Percentiles rank a stretch among this genome's conserved stretches.
phyloP scores from a whole-genome alignment of 2,797 vertebrate species.

The Centroberyx gerrardi region DNA sequence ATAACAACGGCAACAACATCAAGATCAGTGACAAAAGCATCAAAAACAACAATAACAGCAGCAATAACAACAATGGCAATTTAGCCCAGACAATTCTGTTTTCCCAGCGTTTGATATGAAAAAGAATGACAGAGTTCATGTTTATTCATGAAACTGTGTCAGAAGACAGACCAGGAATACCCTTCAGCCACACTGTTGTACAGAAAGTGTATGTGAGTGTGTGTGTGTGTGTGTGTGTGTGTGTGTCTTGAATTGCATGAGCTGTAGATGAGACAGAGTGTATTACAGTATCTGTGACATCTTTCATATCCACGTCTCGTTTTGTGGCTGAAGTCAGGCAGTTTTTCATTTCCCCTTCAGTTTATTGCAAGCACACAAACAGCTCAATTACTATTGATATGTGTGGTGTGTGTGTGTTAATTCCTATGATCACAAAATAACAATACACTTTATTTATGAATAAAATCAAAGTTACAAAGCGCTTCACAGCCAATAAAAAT shows the following conservation, averaged over 20 bases:
- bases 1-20: not conserved
- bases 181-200: not conserved
- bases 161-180: not conserved
- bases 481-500: too few species aligned
- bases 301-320: not conserved
- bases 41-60: not conserved
- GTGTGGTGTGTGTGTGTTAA: not conserved
- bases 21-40: not conserved
- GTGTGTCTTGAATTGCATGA: not conserved
- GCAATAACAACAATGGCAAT: not conserved
- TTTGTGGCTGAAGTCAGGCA: not conserved
- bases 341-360: slow-evolving; percentile 18
- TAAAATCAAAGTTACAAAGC: too few species aligned
- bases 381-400: not conserved
- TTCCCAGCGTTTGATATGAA: not conserved
- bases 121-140: slow-evolving; percentile 26
- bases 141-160: slow-evolving; percentile 31
- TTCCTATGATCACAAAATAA: too few species aligned
- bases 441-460: too few species aligned
- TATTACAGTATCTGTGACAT: not conserved
- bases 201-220: not conserved
- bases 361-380: not conserved
- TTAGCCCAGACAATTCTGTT: not conserved
- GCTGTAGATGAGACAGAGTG: not conserved
- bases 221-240: slow-evolving; percentile 2